Percentiles rank a stretch among this genome's conserved stretches.
These are phyloP conservation scores for Caenorhabditis doughertyi DNA, from an alignment of 2,888 invertebrate genomes.

Conservation along the genomic window DNA sequence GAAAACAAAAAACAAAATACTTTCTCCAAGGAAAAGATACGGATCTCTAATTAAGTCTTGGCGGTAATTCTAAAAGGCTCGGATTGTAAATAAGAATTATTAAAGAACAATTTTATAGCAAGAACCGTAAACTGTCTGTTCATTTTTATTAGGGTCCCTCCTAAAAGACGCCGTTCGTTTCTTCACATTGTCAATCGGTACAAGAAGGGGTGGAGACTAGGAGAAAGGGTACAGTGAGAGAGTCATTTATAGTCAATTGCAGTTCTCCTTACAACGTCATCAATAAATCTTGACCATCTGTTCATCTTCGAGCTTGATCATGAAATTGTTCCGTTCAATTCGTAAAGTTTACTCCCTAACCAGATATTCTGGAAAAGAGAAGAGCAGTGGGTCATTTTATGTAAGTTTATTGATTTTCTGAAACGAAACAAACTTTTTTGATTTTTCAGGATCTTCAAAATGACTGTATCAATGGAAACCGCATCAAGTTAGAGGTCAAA, in stretches of 20 bases:
- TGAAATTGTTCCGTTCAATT: conserved; percentile 17
- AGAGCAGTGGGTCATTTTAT: neutral
- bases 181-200: too few species aligned
- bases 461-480: neutral
- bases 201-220: neutral
- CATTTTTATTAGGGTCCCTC: too few species aligned
- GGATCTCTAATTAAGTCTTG: neutral
- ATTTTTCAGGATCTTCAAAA: conserved; percentile 2
- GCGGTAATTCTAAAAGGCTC: neutral
- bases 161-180: too few species aligned
- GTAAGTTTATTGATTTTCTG: neutral
- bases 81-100: too few species aligned
- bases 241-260: neutral
- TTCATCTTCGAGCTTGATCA: neutral
- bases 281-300: too few species aligned
- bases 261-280: too few species aligned
- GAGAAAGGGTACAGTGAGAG: neutral
- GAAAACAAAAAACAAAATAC: neutral
- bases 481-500: conserved; percentile 20
- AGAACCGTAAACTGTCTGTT: too few species aligned
- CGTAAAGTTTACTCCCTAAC: neutral
- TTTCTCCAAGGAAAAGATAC: neutral
- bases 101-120: neutral
- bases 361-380: neutral
- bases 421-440: neutral